phyloP scores from a whole-genome alignment of 2,797 vertebrate species.

The Oophaga sylvatica region DNA sequence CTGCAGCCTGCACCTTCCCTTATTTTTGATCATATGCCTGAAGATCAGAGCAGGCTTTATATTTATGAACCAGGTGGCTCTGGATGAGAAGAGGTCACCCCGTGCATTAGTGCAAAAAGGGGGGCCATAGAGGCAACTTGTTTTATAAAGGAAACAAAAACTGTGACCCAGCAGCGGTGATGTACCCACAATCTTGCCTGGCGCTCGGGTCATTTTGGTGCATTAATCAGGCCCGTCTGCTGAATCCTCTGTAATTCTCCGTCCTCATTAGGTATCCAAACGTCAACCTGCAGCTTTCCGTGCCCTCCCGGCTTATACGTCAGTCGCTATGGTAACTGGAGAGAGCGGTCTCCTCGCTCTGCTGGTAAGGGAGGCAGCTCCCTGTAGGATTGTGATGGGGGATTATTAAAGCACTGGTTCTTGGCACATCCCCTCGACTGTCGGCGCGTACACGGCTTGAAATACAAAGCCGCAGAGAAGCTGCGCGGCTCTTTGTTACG shows the following conservation, averaged over 20 bases:
- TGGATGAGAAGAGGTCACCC: too few species aligned
- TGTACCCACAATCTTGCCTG: neutral
- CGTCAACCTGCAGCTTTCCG: constrained; percentile 39
- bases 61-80: too few species aligned
- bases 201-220: neutral
- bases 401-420: constrained; percentile 37
- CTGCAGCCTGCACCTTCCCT: too few species aligned
- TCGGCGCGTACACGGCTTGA: neutral
- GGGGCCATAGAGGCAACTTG: too few species aligned
- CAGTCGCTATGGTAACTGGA: constrained; percentile 40
- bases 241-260: constrained; percentile 6
- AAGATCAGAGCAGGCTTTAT: too few species aligned
- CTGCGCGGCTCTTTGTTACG: neutral
- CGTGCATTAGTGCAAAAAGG: too few species aligned
- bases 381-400: constrained; percentile 42
- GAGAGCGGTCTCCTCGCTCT: constrained; percentile 27
- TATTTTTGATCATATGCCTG: too few species aligned
- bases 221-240: neutral
- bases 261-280: constrained; percentile 44
- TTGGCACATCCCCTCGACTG: constrained; percentile 10
- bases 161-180: neutral
- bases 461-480: neutral
- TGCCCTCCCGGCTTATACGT: constrained; percentile 31
- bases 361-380: constrained; percentile 49
- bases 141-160: too few species aligned